A percentile compares a stretch with the other conserved stretches of the same genome.
These are phyloP conservation scores for Dasypolia templi DNA, from an alignment of 2,888 invertebrate genomes.

Conservation along the genomic window DNA sequence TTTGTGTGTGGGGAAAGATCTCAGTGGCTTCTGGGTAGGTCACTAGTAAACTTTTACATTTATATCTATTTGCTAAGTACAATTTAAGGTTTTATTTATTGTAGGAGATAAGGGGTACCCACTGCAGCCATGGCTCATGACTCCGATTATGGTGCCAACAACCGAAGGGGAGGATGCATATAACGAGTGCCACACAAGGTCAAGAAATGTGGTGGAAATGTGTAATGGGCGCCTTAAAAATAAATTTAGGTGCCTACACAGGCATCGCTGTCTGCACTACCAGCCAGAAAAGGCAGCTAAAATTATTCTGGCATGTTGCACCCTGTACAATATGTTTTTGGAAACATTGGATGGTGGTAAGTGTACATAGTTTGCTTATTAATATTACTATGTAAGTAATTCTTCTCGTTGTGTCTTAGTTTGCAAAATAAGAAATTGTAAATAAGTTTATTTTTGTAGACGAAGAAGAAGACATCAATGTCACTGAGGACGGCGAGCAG, in stretches of 20 bases:
- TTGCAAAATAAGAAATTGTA: too few relatives aligned
- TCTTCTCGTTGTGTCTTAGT: too few relatives aligned
- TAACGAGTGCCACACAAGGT: neutral
- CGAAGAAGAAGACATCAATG: too few relatives aligned
- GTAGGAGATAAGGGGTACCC: conserved; percentile 6
- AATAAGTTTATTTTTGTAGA: too few relatives aligned
- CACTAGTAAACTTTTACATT: too few relatives aligned
- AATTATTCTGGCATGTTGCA: conserved; percentile 11
- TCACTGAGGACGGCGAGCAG: too few relatives aligned
- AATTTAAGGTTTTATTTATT: conserved; percentile 15
- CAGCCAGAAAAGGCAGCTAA: neutral
- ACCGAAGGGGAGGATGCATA: neutral
- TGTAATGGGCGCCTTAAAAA: neutral
- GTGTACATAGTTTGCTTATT: neutral
- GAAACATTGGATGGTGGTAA: conserved; percentile 5
- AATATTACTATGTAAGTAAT: too few relatives aligned
- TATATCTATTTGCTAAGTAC: too few relatives aligned
- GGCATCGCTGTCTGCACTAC: neutral
- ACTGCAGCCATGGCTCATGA: conserved; percentile 20
- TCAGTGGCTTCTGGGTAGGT: too few relatives aligned
- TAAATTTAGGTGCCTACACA: conserved; percentile 2
- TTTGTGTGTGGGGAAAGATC: too few relatives aligned
- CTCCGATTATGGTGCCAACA: conserved; percentile 2
- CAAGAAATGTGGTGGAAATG: neutral
- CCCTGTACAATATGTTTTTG: conserved; percentile 9